Evolutionary conservation across 2,888 invertebrate species (phyloP).

Genomic region (Euclidia mi): DNA sequence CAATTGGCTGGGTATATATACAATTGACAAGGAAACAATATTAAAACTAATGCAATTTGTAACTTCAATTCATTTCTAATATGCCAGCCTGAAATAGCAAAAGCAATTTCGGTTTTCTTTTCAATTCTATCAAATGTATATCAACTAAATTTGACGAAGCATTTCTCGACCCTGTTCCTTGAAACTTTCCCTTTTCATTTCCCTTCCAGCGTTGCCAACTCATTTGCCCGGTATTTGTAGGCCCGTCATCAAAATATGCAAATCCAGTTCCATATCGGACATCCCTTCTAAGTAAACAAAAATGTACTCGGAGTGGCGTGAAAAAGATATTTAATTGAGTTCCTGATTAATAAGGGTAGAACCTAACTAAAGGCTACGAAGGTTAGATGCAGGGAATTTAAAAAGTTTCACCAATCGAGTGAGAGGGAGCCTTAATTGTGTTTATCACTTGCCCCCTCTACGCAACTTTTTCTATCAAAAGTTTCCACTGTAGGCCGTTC

Average conservation of each 20-base stretch:
- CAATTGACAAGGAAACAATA: no score
- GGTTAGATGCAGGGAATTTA: constrained; percentile 63
- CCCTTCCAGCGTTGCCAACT: constrained; percentile 34
- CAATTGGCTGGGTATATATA: no score
- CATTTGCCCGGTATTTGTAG: constrained; percentile 44
- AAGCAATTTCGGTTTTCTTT: no score
- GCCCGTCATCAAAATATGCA: constrained; percentile 56
- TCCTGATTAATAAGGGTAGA: constrained; percentile 74
- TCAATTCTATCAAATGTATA: constrained; percentile 8
- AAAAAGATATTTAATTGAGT: constrained; percentile 66
- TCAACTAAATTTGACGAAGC: constrained; percentile 22
- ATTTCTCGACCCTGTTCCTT: constrained; percentile 20
- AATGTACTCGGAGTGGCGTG: constrained; percentile 51
- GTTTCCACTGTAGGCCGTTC: constrained; percentile 74
- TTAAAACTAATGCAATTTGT: no score
- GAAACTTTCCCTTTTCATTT: constrained; percentile 41
- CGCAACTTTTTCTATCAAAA: constrained; percentile 87
- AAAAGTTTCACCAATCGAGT: constrained; percentile 77
- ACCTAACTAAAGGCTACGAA: constrained; percentile 51
- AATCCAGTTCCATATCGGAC: constrained; percentile 48
- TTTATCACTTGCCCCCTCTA: constrained; percentile 73
- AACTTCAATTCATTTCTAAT: no score
- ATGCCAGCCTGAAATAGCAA: no score
- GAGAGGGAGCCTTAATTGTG: constrained; percentile 78
- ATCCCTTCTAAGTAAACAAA: constrained; percentile 61